Evolutionary conservation across 2,888 invertebrate genomes (phyloP).

Genomic region (Eugnorisma glareosa): DNA sequence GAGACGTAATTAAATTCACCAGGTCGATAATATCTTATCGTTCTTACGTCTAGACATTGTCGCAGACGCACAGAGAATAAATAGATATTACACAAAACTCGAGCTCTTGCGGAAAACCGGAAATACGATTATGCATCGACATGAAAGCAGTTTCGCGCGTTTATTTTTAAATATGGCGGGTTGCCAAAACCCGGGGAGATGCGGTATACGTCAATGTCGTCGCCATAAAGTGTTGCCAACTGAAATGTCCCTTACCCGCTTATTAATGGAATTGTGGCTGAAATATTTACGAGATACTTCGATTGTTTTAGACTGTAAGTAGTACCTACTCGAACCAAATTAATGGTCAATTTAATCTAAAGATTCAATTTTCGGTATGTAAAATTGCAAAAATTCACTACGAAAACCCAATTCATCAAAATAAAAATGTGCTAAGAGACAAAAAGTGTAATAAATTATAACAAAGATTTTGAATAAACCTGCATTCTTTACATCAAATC

Average conservation of each 20-base stretch:
- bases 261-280: not conserved
- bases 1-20: slow-evolving; percentile 4
- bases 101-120: slow-evolving; percentile 69
- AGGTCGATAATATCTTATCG: slow-evolving; percentile 24
- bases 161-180: slow-evolving; percentile 84
- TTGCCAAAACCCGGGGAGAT: slow-evolving; percentile 73
- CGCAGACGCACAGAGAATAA: slow-evolving; percentile 41
- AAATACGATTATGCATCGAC: slow-evolving; percentile 71
- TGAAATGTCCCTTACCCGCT: slow-evolving; percentile 20
- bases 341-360: not conserved
- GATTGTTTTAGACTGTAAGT: not conserved
- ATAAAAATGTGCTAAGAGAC: not conserved
- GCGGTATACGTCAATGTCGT: slow-evolving; percentile 52
- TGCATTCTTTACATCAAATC: not conserved
- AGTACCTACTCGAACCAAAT: not conserved
- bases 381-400: not conserved
- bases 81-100: slow-evolving; percentile 39
- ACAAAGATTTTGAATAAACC: not conserved
- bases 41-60: slow-evolving; percentile 41
- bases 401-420: not conserved
- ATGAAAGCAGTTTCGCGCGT: slow-evolving; percentile 70
- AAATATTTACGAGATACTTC: slow-evolving; percentile 14
- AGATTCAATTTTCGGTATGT: not conserved
- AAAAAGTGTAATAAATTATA: not conserved
- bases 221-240: slow-evolving; percentile 66